These are phyloP conservation scores for Sinonovacula constricta DNA, from an alignment of 1,140 invertebrate species.

Conservation along the genomic window DNA sequence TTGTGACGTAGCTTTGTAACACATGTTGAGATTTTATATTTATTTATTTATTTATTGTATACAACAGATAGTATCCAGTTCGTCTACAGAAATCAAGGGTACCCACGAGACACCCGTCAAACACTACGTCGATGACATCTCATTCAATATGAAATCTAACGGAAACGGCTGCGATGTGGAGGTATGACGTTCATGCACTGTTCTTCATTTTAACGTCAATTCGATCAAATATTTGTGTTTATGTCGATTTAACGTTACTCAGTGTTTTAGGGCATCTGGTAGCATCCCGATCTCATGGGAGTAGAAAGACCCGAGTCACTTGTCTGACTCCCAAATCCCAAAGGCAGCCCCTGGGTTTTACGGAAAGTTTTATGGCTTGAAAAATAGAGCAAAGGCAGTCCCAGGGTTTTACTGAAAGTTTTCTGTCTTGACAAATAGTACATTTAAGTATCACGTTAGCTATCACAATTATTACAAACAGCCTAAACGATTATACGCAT, in stretches of 20 bases:
- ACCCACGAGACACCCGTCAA: slow-evolving; percentile 75
- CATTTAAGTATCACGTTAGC: too few species aligned
- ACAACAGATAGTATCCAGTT: slow-evolving; percentile 12
- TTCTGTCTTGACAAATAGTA: too few species aligned
- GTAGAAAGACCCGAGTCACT: background rate
- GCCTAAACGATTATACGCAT: too few species aligned
- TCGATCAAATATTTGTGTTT: too few species aligned
- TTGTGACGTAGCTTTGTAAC: too few species aligned
- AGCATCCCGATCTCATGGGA: background rate
- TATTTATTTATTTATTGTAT: too few species aligned
- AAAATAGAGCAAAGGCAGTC: too few species aligned
- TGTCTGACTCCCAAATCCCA: background rate
- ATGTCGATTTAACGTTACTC: too few species aligned
- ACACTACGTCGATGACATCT: slow-evolving; percentile 75
- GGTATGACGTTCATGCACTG: slow-evolving; percentile 46
- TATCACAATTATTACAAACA: too few species aligned
- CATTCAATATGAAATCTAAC: slow-evolving; percentile 68
- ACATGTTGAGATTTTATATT: too few species aligned
- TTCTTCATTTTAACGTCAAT: background rate
- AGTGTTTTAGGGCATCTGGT: too few species aligned
- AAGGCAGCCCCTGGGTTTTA: background rate
- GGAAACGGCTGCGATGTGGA: slow-evolving; percentile 69
- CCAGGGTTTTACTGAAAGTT: too few species aligned
- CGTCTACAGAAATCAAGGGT: slow-evolving; percentile 62
- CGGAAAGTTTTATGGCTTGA: background rate